Percentiles rank a stretch among this genome's conserved stretches.
Evolutionary conservation across 2,797 vertebrate genomes (phyloP).

Genomic region (Coregonus suidteri): DNA sequence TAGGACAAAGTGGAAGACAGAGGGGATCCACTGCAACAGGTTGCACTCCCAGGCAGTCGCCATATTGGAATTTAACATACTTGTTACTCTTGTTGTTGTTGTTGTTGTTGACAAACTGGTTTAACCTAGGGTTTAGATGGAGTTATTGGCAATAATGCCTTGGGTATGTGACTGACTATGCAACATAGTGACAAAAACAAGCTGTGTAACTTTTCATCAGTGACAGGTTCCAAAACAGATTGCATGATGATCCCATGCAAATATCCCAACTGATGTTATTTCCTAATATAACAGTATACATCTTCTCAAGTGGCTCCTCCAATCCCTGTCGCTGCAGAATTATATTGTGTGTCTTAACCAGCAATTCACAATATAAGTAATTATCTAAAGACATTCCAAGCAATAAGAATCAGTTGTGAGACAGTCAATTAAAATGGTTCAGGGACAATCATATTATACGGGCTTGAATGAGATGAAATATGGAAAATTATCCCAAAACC

Average conservation of each 20-base stretch:
- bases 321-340: not conserved
- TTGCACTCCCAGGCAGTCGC: not conserved
- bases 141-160: not conserved
- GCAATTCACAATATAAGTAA: not conserved
- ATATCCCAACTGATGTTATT: not conserved
- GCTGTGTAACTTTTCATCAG: not conserved
- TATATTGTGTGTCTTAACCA: not conserved
- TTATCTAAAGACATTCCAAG: not conserved
- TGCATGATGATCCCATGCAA: not conserved
- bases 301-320: not conserved
- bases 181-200: not conserved
- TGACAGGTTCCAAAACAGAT: not conserved
- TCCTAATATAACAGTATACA: not conserved
- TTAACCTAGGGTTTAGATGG: too few relatives aligned
- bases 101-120: too few relatives aligned
- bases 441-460: slow-evolving; percentile 1
- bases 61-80: not conserved
- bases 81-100: too few relatives aligned
- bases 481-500: not conserved
- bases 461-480: not conserved
- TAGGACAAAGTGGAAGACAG: not conserved
- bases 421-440: not conserved
- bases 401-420: not conserved
- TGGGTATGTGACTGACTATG: not conserved
- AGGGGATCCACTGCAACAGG: not conserved